Evolutionary conservation across 2,888 invertebrate species (phyloP), one percentile per base, ranked within the genome.

Genomic region (Didymodactylos carnosus): DNA sequence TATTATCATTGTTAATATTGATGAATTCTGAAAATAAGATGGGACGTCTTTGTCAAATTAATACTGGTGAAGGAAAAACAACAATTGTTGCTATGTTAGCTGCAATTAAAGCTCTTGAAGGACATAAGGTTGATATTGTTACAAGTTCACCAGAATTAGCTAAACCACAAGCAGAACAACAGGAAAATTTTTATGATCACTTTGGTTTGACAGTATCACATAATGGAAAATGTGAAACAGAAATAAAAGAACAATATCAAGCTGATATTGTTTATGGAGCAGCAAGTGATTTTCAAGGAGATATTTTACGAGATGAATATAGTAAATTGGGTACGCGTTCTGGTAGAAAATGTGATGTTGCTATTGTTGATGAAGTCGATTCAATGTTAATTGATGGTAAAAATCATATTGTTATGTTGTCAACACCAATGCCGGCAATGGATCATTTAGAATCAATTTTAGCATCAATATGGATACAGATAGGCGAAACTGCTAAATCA

Each of bases 11-110:
- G 8, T 11, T 72, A 39, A 39, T 72, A 8, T 40, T 53, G 14
- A 23, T 72, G 14, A 51, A 72, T 53, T 25, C 72, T 16, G 40
- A 51, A 23, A 19, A 43, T 19, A 72, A 62, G 0, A 75, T 25
- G 35, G 78, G 77, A 23, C 76, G 76, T 19, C 72, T 83, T 39
- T 76, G 79, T 19, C 81, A 83, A 76, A 78, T 83, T 19, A 77
- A 78, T 46, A 83, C 83, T 11, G 83, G 83, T 2, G 83, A 83
- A 78, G 76, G 76, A 19, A 76, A 76, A 40, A 73, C 76, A 23
- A 69, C 39, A 0, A 75, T 76, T 16, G 51, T 83, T 7, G 78
- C 80, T 7, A 76, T 79, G 39, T 14, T 69, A 39, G 39, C 39
- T 1, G 39, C 13, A 23, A 23, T 69, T 8, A 69, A 39, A 69